phyloP scores from a whole-genome alignment of 2,113 vertebrate species.

The Gymnorhina tibicen region DNA sequence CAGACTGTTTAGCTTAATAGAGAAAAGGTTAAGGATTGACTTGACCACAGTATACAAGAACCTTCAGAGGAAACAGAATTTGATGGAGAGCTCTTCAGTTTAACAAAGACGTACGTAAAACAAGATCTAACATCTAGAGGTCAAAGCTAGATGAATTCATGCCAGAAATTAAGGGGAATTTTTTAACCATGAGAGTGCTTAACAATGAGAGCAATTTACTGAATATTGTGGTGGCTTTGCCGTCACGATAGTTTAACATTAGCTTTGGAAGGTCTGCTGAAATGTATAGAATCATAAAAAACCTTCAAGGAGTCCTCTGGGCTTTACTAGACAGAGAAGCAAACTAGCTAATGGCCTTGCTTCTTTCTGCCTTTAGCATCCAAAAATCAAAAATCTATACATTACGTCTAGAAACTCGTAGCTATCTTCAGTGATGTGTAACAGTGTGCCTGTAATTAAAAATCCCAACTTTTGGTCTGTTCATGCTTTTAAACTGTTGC shows the following conservation, averaged over 20 bases:
- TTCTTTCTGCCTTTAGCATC: neutral
- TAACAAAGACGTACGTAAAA: constrained; percentile 8
- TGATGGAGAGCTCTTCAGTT: constrained; percentile 59
- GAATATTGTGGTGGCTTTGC: neutral
- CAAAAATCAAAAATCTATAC: neutral
- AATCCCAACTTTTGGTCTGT: neutral
- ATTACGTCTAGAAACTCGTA: neutral
- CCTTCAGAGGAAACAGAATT: constrained; percentile 41
- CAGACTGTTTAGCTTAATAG: constrained; percentile 58
- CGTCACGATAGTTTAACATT: accelerated
- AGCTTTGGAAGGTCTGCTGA: neutral
- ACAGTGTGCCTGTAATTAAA: neutral
- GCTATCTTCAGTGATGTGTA: neutral
- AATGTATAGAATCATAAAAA: neutral
- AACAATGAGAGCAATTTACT: neutral
- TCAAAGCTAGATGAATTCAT: neutral
- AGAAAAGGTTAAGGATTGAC: constrained; percentile 63
- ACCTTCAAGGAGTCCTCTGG: neutral
- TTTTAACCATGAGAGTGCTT: neutral
- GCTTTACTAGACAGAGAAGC: neutral
- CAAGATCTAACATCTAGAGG: neutral
- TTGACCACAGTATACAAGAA: constrained; percentile 47
- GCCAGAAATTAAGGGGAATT: constrained; percentile 1
- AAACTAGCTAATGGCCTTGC: neutral
- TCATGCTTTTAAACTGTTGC: neutral